Percentiles rank a stretch among this genome's conserved stretches.
Conservation (phyloP, 2,113 vertebrate genomes). For the Salvator merianae region DNA sequence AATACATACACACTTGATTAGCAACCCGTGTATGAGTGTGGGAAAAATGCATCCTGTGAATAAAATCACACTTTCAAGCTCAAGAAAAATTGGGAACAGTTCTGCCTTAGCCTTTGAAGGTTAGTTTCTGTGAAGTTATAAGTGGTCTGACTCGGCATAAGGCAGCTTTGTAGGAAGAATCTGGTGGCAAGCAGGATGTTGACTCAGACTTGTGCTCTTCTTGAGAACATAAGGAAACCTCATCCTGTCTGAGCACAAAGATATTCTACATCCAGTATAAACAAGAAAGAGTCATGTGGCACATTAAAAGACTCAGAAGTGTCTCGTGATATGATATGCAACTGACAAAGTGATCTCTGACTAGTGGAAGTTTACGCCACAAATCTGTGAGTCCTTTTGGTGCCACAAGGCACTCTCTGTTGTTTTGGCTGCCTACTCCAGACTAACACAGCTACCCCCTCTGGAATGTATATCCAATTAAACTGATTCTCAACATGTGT, state of each 20-base stretch:
- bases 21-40: too few relatives aligned
- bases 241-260: neutral
- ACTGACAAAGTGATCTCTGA: neutral
- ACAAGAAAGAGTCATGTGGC: neutral
- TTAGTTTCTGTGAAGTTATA: too few relatives aligned
- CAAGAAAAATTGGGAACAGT: neutral
- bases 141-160: neutral
- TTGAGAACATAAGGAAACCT: slow-evolving; percentile 6
- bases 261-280: neutral
- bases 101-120: too few relatives aligned
- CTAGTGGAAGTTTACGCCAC: neutral
- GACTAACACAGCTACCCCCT: neutral
- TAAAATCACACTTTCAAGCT: too few relatives aligned
- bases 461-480: slow-evolving; percentile 19
- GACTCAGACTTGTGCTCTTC: slow-evolving; percentile 9
- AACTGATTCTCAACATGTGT: slow-evolving; percentile 10
- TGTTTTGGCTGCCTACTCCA: slow-evolving; percentile 6
- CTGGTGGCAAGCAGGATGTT: slow-evolving; percentile 9
- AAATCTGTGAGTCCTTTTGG: neutral
- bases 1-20: too few relatives aligned
- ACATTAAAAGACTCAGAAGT: neutral
- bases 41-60: too few relatives aligned
- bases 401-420: neutral
- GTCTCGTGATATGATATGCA: neutral
- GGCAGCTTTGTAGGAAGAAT: neutral